Evolutionary conservation across 2,113 vertebrate genomes (phyloP), one percentile per base, ranked within the genome.

Genomic region (Condylura cristata): DNA sequence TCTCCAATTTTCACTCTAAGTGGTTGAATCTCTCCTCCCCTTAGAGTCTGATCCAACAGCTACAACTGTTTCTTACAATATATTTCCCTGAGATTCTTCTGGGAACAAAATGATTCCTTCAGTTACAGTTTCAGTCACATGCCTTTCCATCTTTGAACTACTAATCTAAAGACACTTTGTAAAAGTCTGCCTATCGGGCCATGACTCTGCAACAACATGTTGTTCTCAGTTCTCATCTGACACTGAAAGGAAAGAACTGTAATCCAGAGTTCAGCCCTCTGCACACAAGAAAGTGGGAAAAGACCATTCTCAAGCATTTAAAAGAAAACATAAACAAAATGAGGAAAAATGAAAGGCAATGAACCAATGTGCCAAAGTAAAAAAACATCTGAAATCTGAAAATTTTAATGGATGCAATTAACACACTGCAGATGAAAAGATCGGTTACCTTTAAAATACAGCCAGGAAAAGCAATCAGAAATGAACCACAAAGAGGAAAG

Each of bases 1-100:
- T 99, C 99, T 48, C 99, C 99, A 87, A 99, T 99, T 97, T 99
- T 99, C 61, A 99, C 99, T 0, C 99, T 98, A 90, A 99, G 93
- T 10, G 99, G 98, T 6, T 98, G 98, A 75, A 99, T 17, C 51
- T 99, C 92, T 2, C 99, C 99, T 68, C 98, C 97, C 99, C 99
- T 93, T 66, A 97, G 94, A 9, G 60, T 30, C 28, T 10, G 28
- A 61, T 61, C 28, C 60, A 30, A 30, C 28, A 30, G 10, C 60
- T 30, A 61, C 28, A 13, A 61, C 60, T 61, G 20, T 56, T 22
- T 6, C 53, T 56, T 56, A 22, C 20, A 22, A 56, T 56, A 56
- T 20, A 56, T 20, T 61, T 10, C 28, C 60, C 13, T 30, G 28
- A 26, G 26, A 61, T 30, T 61, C 28, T 30, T 61, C 60, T 30